Evolutionary conservation across 1,140 invertebrate species (phyloP), one percentile per base, ranked within the genome.

Genomic region (Eumeta japonica): DNA sequence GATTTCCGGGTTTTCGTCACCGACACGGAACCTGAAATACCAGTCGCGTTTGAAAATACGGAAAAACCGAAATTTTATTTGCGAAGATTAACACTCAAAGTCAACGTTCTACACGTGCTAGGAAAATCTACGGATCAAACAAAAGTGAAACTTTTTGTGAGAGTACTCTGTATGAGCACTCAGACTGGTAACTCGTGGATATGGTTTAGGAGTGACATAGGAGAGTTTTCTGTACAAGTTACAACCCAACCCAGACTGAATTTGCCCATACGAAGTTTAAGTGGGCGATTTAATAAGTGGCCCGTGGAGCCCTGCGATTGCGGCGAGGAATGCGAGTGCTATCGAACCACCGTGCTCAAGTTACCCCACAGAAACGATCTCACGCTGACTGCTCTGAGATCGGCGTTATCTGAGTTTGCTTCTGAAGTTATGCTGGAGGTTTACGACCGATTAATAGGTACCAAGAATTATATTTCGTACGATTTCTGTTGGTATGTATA

Each of bases 141-240:
- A 42, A 61, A 67, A 24, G 53, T 65, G 16, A 73, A 71, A 36
- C 17, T 73, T 7, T 60, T 57, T 45, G 46, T 73, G 14, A 58
- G 61, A 53, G 41, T 73, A 28, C 55, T 59, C 33, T 71, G 66
- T 34, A 43, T 73, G 4, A 65, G 58, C 43, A 60, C 56, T 12
- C 59, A 63, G 54, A 36, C 53, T 9, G 53, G 50, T 2, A 71
- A 65, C 35, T 43, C 52, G 1, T 71, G 65, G 66, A 55, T 73
- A 39, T 73, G 68, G 68, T 65, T 73, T 37, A 49, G 41, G 43
- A 59, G 62, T 30, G 53, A 59, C 14, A 30, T 58, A 3, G 66
- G 68, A 5, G 61, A 71, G 42, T 73, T 73, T 45, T 73, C 62
- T 29, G 56, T 73, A 24, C 58, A 52, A 45, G 54, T 71, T 7